phyloP scores from a whole-genome alignment of 2,113 vertebrate species.

The Saccopteryx leptura region DNA sequence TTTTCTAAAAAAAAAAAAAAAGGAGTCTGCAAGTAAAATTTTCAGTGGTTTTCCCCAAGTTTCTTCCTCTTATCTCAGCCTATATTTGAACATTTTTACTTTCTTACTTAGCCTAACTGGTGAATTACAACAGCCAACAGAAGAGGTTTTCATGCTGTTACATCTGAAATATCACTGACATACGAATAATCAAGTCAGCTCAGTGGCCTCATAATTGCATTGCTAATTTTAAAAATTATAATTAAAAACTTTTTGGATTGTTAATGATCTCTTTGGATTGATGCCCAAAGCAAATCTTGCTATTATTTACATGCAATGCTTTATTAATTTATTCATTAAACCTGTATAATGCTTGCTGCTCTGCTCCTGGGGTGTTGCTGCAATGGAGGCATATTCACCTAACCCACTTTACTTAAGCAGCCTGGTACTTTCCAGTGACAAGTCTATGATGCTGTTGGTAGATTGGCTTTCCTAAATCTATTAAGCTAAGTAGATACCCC shows the following conservation, averaged over 20 bases:
- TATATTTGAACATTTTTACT: not conserved
- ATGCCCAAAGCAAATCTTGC: not conserved
- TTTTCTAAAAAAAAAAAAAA: not conserved
- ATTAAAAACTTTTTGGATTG: not conserved
- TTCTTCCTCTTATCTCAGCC: not conserved
- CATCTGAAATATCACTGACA: not conserved
- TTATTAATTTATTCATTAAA: constrained; percentile 9
- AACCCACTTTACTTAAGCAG: not conserved
- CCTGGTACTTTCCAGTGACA: not conserved
- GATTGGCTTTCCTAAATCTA: not conserved
- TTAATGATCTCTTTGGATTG: not conserved
- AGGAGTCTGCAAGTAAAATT: not conserved
- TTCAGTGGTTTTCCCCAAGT: not conserved
- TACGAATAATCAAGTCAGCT: not conserved
- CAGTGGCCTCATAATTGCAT: not conserved
- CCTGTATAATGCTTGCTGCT: not conserved
- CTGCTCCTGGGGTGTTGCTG: not conserved
- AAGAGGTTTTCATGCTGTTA: not conserved
- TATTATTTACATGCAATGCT: not conserved
- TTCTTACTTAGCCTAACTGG: not conserved
- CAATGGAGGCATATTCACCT: not conserved
- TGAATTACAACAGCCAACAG: not conserved
- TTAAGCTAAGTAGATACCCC: not conserved
- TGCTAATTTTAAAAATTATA: not conserved
- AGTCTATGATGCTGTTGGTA: not conserved